A percentile compares a stretch with the other conserved stretches of the same genome.
Conservation (phyloP, 2,113 vertebrate species). For the Hucho hucho region DNA sequence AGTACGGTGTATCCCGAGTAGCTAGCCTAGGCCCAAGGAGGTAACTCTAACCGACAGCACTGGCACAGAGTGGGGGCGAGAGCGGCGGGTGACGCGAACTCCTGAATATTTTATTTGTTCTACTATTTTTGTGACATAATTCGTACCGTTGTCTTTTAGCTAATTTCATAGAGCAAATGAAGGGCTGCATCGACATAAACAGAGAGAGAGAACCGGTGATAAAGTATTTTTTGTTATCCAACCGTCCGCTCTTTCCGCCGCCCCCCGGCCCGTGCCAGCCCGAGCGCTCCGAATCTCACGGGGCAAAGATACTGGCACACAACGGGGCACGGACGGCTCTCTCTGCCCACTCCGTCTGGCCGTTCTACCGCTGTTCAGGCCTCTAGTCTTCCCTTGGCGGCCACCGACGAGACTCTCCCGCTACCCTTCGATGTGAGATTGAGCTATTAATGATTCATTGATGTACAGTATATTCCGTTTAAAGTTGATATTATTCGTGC, state of each 20-base stretch:
- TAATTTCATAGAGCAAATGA: background rate
- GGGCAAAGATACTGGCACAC: constrained; percentile 72
- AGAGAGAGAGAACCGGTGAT: constrained; percentile 22
- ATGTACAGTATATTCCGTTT: constrained; percentile 17
- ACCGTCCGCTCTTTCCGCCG: constrained; percentile 21
- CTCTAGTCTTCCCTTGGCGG: constrained; percentile 12
- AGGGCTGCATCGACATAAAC: background rate
- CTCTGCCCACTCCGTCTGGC: constrained; percentile 38
- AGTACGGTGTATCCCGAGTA: constrained; percentile 14
- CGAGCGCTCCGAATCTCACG: constrained; percentile 59
- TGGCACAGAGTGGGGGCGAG: constrained; percentile 46
- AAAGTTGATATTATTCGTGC: constrained; percentile 51
- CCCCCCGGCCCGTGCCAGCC: constrained; percentile 65
- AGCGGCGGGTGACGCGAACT: constrained; percentile 33
- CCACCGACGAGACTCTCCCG: constrained; percentile 34
- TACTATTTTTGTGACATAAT: constrained; percentile 48
- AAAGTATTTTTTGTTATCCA: background rate
- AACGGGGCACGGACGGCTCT: constrained; percentile 63
- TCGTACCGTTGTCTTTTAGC: constrained; percentile 8
- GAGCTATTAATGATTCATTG: constrained; percentile 31
- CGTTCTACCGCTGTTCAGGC: constrained; percentile 10
- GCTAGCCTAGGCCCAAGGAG: constrained; percentile 42
- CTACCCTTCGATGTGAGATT: constrained; percentile 55
- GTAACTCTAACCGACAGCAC: constrained; percentile 51
- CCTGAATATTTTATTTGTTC: constrained; percentile 53